Evolutionary conservation across 2,113 vertebrate species (phyloP).

Genomic region (Puffinus mauretanicus): DNA sequence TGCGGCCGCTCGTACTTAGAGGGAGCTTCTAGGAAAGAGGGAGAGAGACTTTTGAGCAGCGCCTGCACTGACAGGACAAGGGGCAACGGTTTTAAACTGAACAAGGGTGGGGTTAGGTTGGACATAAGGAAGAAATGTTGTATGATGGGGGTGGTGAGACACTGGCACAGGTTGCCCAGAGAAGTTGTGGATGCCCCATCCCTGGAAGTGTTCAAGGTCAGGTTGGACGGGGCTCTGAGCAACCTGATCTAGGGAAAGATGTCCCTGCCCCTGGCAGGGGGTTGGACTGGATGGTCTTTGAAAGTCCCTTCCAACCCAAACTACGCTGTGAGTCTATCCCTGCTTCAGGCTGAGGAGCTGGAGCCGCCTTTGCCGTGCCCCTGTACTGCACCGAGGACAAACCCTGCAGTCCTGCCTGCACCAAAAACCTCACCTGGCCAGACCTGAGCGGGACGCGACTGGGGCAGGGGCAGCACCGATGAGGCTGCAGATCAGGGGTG

Average conservation of each 20-base stretch:
- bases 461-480: not conserved
- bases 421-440: not conserved
- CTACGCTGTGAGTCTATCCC: too few relatives aligned
- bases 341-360: not conserved
- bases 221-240: not conserved
- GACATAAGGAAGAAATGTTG: not conserved
- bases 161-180: not conserved
- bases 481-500: not conserved
- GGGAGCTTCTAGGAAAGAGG: too few relatives aligned
- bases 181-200: not conserved
- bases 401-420: not conserved
- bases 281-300: not conserved
- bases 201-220: not conserved
- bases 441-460: not conserved
- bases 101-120: not conserved
- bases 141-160: not conserved
- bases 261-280: not conserved
- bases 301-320: not conserved
- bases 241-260: not conserved
- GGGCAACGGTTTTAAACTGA: not conserved
- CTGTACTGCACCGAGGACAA: rapidly evolving
- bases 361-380: not conserved
- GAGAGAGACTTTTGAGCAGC: too few relatives aligned
- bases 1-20: too few relatives aligned
- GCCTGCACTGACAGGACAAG: too few relatives aligned